Evolutionary conservation across 2,888 invertebrate species (phyloP), one percentile per base, ranked within the genome.

Genomic region (Timandra comae): DNA sequence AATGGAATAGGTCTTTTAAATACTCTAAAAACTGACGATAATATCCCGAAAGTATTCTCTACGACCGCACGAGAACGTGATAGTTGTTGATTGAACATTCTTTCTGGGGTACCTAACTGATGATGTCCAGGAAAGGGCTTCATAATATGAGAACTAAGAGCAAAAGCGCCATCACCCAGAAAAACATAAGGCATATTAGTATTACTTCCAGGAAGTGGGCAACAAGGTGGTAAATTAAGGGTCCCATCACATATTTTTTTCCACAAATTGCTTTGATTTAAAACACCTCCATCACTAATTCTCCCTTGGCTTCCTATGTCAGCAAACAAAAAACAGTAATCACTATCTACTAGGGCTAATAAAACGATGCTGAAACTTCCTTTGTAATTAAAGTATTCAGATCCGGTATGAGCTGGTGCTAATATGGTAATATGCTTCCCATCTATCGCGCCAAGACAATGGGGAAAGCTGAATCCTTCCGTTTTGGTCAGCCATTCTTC

Each of bases 41-140:
- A 27, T 27, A 47, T 38, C 6, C 41, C 43, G 27, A 47, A 47
- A n/a, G 40, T 40, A 31, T 44, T 42, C 13, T 46, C 42, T 21
- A 42, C 40, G n/a, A 35, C 25, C 20, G 34, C 27, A 21, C 38
- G 26, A 22, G 44, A 38, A 25, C 44, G 33, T 8, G 33, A 33
- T 12, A 43, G 26, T 30, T 35, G 29, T 33, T 36, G 9, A 37
- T 34, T 38, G 26, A 33, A 33, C 23, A 12, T 21, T 28, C 33
- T 28, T 28, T 39, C 30, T 23, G 20, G 30, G 19, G 27, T 39
- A 23, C 23, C 34, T 28, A 29, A 27, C 33, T 25, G 20, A 30
- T 30, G 30, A 27, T 30, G 27, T 23, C 35, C 35, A 30, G 35
- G 16, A 27, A 22, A 30, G 12, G 40, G 35, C 33, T 35, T 38